Percentiles rank a stretch among this genome's conserved stretches.
Conservation (phyloP, 92 coral and sea anemone genomes). For the Plumapathes pennacea region DNA sequence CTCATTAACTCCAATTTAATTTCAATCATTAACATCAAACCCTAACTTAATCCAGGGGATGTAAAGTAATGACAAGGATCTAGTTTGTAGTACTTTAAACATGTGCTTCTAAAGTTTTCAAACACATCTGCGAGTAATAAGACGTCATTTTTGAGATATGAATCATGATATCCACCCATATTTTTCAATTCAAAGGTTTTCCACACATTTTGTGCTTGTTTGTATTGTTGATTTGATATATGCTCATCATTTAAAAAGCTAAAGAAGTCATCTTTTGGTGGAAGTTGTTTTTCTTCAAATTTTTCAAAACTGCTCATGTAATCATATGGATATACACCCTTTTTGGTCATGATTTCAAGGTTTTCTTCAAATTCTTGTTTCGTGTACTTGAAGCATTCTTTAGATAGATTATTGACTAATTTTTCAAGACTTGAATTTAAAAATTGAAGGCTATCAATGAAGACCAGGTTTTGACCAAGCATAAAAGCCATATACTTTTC, state of each 20-base stretch:
- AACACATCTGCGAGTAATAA: slow-evolving; percentile 28
- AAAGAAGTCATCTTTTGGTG: too few relatives aligned
- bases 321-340: slow-evolving; percentile 15
- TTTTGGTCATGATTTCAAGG: background rate
- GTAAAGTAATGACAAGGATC: slow-evolving; percentile 46
- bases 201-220: background rate
- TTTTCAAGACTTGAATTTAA: slow-evolving; percentile 1
- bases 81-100: slow-evolving; percentile 18
- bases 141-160: slow-evolving; percentile 18
- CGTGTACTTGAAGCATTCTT: background rate
- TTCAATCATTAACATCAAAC: slow-evolving; percentile 20
- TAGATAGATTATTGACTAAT: slow-evolving; percentile 9
- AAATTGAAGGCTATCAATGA: slow-evolving; percentile 20
- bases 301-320: background rate
- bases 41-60: slow-evolving; percentile 35
- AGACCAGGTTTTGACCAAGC: slow-evolving; percentile 1
- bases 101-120: slow-evolving; percentile 33
- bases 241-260: background rate
- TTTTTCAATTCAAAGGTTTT: too few relatives aligned
- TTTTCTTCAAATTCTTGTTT: too few relatives aligned
- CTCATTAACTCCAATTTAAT: slow-evolving; percentile 19
- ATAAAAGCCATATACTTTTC: slow-evolving; percentile 20
- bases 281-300: too few relatives aligned
- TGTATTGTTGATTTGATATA: background rate
- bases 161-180: slow-evolving; percentile 50